These are phyloP conservation scores for Microcebus griseorufus DNA, from an alignment of 2,113 vertebrate species.

Conservation along the genomic window DNA sequence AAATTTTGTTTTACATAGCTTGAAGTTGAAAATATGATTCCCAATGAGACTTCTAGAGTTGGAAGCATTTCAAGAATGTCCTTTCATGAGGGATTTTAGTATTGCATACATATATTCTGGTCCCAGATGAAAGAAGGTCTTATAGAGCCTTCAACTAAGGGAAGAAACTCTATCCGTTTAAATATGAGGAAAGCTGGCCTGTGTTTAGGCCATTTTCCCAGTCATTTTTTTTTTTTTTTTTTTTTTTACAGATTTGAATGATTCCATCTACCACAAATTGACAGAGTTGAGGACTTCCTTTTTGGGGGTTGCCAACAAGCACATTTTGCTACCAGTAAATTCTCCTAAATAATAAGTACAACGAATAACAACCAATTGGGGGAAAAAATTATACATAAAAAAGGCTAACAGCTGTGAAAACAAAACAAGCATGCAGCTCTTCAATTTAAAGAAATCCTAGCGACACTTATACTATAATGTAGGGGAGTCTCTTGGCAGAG, in stretches of 20 bases:
- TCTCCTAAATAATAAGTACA: constrained; percentile 50
- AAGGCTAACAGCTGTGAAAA: constrained; percentile 54
- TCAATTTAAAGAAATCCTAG: constrained; percentile 53
- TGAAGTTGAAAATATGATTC: constrained; percentile 39
- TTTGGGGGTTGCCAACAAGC: constrained; percentile 21
- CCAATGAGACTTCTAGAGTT: constrained; percentile 33
- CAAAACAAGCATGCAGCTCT: constrained; percentile 52
- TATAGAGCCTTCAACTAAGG: not conserved
- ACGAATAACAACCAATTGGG: constrained; percentile 39
- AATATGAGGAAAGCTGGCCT: not conserved
- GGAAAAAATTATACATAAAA: constrained; percentile 16
- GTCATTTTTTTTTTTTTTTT: constrained; percentile 57
- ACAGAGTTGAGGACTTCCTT: constrained; percentile 31
- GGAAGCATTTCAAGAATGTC: constrained; percentile 37
- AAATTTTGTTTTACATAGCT: constrained; percentile 34
- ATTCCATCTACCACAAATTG: constrained; percentile 17
- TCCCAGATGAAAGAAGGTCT: not conserved
- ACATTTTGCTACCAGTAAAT: constrained; percentile 59
- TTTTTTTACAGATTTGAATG: constrained; percentile 22
- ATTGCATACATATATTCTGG: not conserved
- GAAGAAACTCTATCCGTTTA: constrained; percentile 10
- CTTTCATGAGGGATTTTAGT: constrained; percentile 38
- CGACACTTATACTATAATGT: not conserved
- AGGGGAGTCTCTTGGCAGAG: constrained; percentile 43
- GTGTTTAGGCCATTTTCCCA: not conserved